Conservation (phyloP, 2,113 vertebrate species). For the Oenanthe melanoleuca region DNA sequence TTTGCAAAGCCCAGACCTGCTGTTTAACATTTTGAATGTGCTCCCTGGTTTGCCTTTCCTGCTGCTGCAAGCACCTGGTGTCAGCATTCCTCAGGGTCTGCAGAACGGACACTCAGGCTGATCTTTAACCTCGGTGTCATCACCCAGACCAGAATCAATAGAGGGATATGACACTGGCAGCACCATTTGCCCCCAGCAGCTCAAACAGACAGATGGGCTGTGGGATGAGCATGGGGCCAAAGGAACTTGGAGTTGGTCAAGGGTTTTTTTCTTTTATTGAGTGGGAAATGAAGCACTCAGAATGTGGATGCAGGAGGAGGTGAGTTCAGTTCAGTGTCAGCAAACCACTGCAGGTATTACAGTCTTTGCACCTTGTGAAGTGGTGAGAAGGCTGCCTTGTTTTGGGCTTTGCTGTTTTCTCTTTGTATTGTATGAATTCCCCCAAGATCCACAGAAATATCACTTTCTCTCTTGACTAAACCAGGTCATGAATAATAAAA, state of each 20-base stretch:
- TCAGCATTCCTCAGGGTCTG: constrained; percentile 50
- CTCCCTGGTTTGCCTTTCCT: constrained; percentile 17
- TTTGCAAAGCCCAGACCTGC: constrained; percentile 35
- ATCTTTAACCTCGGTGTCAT: constrained; percentile 62
- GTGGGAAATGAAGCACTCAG: neutral
- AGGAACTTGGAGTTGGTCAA: neutral
- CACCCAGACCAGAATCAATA: constrained; percentile 55
- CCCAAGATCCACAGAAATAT: neutral
- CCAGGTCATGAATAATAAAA: constrained; percentile 16
- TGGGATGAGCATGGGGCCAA: neutral
- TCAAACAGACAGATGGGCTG: constrained; percentile 60
- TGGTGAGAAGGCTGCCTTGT: neutral
- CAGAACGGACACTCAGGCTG: constrained; percentile 41
- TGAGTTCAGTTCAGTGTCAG: neutral
- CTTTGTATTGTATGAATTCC: neutral
- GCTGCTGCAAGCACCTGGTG: constrained; percentile 35
- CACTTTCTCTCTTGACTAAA: neutral
- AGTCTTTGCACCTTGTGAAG: neutral
- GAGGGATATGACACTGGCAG: constrained; percentile 16
- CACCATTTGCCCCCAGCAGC: neutral
- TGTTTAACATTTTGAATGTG: neutral
- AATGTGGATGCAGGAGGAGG: neutral
- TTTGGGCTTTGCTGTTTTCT: neutral
- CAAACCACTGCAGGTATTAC: neutral
- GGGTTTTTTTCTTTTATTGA: neutral